phyloP scores from a whole-genome alignment of 2,113 vertebrate genomes.

The Cavia aperea region DNA sequence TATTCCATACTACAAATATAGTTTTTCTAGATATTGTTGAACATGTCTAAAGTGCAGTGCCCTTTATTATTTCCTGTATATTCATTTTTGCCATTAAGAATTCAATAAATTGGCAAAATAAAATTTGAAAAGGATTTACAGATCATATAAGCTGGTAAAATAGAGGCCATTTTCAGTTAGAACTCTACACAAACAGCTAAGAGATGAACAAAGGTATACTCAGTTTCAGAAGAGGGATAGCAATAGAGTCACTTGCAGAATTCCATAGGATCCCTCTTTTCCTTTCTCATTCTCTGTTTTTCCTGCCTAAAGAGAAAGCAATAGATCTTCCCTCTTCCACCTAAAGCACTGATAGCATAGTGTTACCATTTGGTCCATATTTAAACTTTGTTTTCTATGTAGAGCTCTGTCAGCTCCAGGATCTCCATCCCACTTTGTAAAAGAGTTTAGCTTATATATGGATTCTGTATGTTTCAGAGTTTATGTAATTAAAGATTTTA shows the following conservation, averaged over 20 bases:
- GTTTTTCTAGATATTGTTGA: background rate
- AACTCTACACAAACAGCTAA: background rate
- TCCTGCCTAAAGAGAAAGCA: background rate
- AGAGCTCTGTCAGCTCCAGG: background rate
- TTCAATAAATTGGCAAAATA: background rate
- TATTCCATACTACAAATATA: background rate
- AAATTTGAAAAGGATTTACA: background rate
- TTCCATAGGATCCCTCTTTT: accelerated
- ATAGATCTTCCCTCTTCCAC: background rate
- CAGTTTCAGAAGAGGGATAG: background rate
- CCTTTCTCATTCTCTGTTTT: accelerated
- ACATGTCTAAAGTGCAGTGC: background rate
- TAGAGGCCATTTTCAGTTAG: background rate
- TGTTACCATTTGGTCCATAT: background rate
- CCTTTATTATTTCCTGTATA: background rate
- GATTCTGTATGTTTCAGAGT: background rate
- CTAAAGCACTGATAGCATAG: too few species aligned
- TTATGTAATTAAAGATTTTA: background rate
- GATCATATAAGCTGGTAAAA: background rate
- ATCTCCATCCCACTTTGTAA: background rate
- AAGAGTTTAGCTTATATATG: background rate
- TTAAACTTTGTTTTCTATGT: background rate
- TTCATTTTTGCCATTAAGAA: background rate
- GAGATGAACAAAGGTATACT: background rate
- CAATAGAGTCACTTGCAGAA: background rate